A percentile compares a stretch with the other conserved stretches of the same genome.
These are phyloP conservation scores for Romanogobio albipinnatus DNA, from an alignment of 2,113 vertebrate genomes.

Conservation along the genomic window DNA sequence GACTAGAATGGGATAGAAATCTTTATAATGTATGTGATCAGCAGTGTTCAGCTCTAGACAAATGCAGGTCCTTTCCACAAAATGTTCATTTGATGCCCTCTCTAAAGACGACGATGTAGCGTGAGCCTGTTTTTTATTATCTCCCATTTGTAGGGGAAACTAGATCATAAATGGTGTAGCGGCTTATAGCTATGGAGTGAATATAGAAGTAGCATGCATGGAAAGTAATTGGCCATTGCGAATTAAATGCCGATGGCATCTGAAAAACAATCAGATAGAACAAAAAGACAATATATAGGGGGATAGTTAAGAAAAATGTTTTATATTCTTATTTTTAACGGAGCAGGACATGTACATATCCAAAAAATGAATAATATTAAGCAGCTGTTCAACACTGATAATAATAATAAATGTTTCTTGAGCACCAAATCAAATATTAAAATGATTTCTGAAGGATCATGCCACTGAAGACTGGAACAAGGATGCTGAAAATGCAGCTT, in stretches of 20 bases:
- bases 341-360: not conserved
- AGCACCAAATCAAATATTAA: not conserved
- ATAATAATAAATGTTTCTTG: not conserved
- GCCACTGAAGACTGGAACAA: not conserved
- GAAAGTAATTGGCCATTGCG: slow-evolving; percentile 56
- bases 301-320: not conserved
- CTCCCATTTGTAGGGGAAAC: slow-evolving; percentile 5
- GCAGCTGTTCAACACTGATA: not conserved
- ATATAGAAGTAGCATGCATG: slow-evolving; percentile 62
- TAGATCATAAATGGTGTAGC: not conserved
- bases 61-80: not conserved
- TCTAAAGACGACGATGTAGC: not conserved
- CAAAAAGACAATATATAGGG: not conserved
- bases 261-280: slow-evolving; percentile 57
- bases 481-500: not conserved
- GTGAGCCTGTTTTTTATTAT: slow-evolving; percentile 10
- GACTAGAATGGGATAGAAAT: slow-evolving; percentile 16
- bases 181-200: slow-evolving; percentile 54
- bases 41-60: slow-evolving; percentile 2
- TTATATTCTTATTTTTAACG: not conserved
- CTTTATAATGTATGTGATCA: slow-evolving; percentile 3
- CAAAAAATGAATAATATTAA: not conserved
- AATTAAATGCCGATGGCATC: slow-evolving; percentile 74
- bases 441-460: not conserved
- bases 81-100: not conserved